phyloP scores from a whole-genome alignment of 2,113 vertebrate species.

The Henicopernis longicauda region DNA sequence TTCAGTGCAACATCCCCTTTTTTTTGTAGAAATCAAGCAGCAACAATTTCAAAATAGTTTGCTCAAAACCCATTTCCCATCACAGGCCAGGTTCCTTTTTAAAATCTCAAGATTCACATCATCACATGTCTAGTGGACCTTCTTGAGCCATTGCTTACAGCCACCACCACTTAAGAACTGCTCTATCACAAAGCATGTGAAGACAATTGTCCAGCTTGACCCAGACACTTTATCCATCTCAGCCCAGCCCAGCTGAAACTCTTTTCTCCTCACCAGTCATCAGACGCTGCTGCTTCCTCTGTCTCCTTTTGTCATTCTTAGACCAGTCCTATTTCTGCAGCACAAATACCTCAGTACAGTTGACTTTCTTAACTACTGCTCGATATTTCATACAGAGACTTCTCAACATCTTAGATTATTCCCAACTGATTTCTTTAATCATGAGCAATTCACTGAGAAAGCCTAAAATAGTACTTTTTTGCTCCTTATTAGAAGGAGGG shows the following conservation, averaged over 20 bases:
- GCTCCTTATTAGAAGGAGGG: background rate
- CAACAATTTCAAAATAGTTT: background rate
- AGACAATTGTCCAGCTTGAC: background rate
- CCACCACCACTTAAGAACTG: background rate
- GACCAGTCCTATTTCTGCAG: background rate
- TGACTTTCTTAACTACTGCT: background rate
- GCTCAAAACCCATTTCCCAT: background rate
- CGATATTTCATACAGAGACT: conserved; percentile 1
- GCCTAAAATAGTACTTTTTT: background rate
- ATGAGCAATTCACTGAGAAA: background rate
- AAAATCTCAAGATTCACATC: background rate
- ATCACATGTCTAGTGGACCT: too few relatives aligned
- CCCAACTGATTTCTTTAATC: background rate
- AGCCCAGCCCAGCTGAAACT: background rate
- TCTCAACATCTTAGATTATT: background rate
- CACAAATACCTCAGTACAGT: background rate
- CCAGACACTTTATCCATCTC: background rate
- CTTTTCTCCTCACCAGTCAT: background rate
- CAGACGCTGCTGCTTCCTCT: background rate
- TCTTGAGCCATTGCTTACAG: background rate
- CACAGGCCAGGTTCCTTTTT: background rate
- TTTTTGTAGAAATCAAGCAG: background rate
- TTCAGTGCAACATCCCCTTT: background rate
- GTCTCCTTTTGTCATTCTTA: background rate
- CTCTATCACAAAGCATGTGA: background rate